A percentile compares a stretch with the other conserved stretches of the same genome.
phyloP scores from a whole-genome alignment of 1,140 invertebrate genomes.

The Macrostomum lignano region DNA sequence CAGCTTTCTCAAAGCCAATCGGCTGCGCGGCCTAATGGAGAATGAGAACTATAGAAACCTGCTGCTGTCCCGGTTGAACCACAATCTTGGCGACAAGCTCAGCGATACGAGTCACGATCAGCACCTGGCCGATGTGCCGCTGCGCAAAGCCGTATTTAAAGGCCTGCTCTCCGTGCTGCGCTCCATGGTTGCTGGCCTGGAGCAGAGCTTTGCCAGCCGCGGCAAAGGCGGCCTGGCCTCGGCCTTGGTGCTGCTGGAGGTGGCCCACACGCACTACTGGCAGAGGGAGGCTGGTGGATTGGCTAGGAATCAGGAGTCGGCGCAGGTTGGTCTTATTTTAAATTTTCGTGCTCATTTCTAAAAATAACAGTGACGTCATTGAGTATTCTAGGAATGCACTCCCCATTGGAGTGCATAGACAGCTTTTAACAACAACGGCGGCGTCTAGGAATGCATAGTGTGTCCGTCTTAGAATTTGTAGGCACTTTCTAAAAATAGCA shows the following conservation, averaged over 20 bases:
- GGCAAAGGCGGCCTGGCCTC: constrained; percentile 85
- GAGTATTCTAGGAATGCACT: no score
- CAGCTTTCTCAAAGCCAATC: constrained; percentile 72
- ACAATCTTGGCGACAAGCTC: constrained; percentile 43
- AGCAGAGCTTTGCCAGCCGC: constrained; percentile 65
- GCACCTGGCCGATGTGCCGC: constrained; percentile 42
- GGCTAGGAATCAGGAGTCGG: no score
- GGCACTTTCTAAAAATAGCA: no score
- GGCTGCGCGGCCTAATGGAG: constrained; percentile 83
- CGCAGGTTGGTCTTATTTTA: no score
- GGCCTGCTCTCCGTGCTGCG: constrained; percentile 72
- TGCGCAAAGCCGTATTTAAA: constrained; percentile 46
- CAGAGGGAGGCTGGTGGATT: no score
- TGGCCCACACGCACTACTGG: constrained; percentile 89
- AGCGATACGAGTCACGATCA: constrained; percentile 22
- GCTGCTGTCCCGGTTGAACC: constrained; percentile 61
- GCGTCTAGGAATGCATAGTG: no score
- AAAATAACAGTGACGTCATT: no score
- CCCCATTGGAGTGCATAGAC: no score
- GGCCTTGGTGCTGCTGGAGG: constrained; percentile 75
- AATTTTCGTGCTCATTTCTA: no score
- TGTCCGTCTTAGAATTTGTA: no score
- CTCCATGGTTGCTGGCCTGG: constrained; percentile 58
- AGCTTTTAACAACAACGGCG: no score
- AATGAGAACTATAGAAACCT: constrained; percentile 91